Evolutionary conservation across 2,797 vertebrate species (phyloP).

Genomic region (Pristis pectinata): DNA sequence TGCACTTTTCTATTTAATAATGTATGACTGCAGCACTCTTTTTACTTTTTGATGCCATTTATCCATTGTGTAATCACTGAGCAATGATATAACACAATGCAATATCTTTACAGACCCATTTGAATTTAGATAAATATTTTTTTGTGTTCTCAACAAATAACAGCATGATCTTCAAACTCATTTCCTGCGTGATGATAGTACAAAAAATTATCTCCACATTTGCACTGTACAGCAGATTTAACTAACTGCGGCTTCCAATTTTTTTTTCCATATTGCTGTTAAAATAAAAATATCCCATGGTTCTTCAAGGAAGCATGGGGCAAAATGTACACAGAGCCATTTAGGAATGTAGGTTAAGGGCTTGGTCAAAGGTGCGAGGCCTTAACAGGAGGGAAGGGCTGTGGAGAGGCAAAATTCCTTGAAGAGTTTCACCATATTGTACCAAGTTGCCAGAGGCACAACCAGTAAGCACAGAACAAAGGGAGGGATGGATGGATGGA

Average conservation of each 20-base stretch:
- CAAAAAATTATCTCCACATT: background rate
- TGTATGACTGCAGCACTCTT: background rate
- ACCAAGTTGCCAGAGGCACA: background rate
- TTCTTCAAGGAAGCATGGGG: too few species aligned
- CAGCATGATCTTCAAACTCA: background rate
- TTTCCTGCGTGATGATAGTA: background rate
- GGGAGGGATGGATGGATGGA: background rate
- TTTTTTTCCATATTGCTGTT: background rate
- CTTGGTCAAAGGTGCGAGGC: background rate
- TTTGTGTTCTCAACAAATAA: background rate
- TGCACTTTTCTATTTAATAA: background rate
- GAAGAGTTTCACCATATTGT: background rate
- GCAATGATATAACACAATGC: background rate
- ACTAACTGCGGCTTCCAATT: background rate
- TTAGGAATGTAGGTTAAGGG: background rate
- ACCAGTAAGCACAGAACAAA: background rate
- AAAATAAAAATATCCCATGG: too few species aligned
- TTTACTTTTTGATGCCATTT: background rate
- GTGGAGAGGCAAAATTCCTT: background rate
- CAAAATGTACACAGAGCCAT: background rate
- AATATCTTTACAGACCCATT: background rate
- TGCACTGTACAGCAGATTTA: background rate
- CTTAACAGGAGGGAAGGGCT: background rate
- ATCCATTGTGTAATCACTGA: background rate
- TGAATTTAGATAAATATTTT: background rate